Evolutionary conservation across 2,888 invertebrate species (phyloP).

Genomic region (Linnaemya tessellans): DNA sequence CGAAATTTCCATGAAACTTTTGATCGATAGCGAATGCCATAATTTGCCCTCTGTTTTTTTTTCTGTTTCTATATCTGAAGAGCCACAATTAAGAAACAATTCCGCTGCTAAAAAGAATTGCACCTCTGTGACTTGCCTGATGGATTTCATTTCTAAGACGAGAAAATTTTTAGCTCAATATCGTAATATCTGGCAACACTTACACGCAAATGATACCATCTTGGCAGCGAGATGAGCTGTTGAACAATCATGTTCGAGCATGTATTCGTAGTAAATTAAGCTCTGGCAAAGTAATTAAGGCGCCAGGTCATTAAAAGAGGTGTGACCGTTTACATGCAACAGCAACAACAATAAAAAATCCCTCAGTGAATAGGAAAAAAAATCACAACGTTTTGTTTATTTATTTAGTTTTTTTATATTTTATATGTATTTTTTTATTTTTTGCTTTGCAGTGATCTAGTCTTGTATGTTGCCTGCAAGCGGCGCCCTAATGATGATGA

Average conservation of each 20-base stretch:
- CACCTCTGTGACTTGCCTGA: too few species aligned
- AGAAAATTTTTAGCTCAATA: too few species aligned
- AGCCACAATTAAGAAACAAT: too few species aligned
- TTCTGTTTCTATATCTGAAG: too few species aligned
- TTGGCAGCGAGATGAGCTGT: conserved; percentile 29
- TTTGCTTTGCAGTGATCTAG: conserved; percentile 24
- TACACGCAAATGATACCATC: not conserved
- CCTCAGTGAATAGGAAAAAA: conserved; percentile 44
- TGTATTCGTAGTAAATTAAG: conserved; percentile 23
- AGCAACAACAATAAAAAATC: conserved; percentile 41
- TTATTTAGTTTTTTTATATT: too few species aligned
- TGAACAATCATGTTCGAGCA: conserved; percentile 6
- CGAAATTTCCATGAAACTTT: too few species aligned
- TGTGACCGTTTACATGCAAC: conserved; percentile 71
- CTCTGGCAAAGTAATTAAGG: conserved; percentile 68
- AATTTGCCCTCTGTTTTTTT: too few species aligned
- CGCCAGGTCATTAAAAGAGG: conserved; percentile 72
- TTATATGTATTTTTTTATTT: too few species aligned
- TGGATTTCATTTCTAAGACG: too few species aligned
- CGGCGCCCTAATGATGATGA: conserved; percentile 72
- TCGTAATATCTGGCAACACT: conserved; percentile 21
- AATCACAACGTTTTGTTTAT: conserved; percentile 25
- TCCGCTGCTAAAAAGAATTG: too few species aligned
- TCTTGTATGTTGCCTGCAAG: conserved; percentile 59
- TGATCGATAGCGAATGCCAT: too few species aligned